Percentiles rank a stretch among this genome's conserved stretches.
Conservation (phyloP, 2,888 invertebrate genomes). For the Patella pellucida region DNA sequence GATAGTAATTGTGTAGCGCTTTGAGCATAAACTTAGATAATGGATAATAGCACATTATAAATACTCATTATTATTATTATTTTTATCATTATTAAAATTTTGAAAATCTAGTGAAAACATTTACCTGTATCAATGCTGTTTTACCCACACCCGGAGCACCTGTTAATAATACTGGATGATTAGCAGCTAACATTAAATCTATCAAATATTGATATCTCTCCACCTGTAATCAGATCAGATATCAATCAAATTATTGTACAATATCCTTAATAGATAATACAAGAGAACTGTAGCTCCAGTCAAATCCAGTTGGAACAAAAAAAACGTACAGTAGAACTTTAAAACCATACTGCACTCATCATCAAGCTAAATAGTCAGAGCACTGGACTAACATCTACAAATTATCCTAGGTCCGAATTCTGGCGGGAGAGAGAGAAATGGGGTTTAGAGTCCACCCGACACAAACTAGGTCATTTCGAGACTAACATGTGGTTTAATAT, state of each 20-base stretch:
- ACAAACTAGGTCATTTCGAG: too few species aligned
- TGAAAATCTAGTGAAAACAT: too few species aligned
- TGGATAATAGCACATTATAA: too few species aligned
- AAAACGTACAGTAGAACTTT: too few species aligned
- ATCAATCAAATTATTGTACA: neutral
- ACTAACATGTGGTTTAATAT: too few species aligned
- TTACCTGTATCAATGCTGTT: constrained; percentile 62
- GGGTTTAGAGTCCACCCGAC: too few species aligned
- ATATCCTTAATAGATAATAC: neutral
- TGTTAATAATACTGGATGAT: constrained; percentile 64
- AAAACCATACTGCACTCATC: too few species aligned
- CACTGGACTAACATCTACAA: neutral
- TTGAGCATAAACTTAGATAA: too few species aligned
- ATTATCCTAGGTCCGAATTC: neutral
- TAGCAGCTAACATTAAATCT: constrained; percentile 58
- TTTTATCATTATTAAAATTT: too few species aligned
- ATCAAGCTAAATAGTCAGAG: neutral
- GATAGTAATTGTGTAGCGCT: too few species aligned
- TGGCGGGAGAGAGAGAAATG: neutral
- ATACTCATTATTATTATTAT: too few species aligned
- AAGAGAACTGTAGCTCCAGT: neutral
- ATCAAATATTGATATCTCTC: constrained; percentile 63
- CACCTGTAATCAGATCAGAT: constrained; percentile 44
- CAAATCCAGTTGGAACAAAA: neutral
- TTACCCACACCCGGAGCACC: constrained; percentile 69